Evolutionary conservation across 37 sponge, comb jelly and placozoan species (phyloP).

Genomic region (Chondrilla cf. caribensis): DNA sequence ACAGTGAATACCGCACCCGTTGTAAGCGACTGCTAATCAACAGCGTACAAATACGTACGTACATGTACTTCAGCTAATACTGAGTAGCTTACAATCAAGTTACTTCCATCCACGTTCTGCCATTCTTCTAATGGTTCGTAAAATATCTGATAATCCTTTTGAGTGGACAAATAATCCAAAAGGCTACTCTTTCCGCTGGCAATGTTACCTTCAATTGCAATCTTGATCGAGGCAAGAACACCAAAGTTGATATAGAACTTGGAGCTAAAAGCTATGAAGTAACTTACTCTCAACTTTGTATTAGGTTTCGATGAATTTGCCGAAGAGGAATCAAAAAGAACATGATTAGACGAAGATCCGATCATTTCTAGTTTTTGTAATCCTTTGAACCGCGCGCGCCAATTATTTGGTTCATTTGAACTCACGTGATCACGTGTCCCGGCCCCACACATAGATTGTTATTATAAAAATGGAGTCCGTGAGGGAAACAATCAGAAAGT

Average conservation of each 20-base stretch:
- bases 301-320: too few species aligned
- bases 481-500: conserved; percentile 3
- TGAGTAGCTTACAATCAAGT: conserved; percentile 84
- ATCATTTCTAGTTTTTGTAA: too few species aligned
- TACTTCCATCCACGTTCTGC: conserved; percentile 80
- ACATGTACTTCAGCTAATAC: too few species aligned
- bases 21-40: neutral
- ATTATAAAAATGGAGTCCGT: conserved; percentile 3
- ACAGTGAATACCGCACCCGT: too few species aligned
- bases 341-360: too few species aligned
- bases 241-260: neutral
- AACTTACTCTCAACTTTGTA: too few species aligned
- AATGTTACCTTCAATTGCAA: conserved; percentile 97
- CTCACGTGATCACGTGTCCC: too few species aligned
- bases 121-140: conserved; percentile 89
- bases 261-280: too few species aligned
- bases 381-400: conserved; percentile 23
- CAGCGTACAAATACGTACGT: too few species aligned
- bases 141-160: conserved; percentile 59
- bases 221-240: conserved; percentile 18
- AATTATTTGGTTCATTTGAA: too few species aligned
- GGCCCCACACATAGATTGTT: too few species aligned
- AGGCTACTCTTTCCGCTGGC: conserved; percentile 96
- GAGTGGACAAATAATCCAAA: conserved; percentile 58
- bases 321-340: too few species aligned